Base-by-base conservation (phyloP, 2,888 invertebrate species). In the Celastrina argiolus region DNA sequence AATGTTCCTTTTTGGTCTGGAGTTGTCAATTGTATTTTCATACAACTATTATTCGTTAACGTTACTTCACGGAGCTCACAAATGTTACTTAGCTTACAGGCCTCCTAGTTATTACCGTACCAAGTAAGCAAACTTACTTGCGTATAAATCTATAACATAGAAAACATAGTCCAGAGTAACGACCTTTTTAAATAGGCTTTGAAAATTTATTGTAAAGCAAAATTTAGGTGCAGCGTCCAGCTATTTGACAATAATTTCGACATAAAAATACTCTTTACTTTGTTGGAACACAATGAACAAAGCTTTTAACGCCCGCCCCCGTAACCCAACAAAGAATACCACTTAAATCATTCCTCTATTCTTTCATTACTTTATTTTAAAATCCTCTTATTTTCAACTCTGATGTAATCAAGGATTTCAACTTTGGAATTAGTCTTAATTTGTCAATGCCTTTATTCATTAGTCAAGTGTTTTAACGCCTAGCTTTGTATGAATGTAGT, bases 301-400 rank as follows among this genome's bases (percentile, higher is more conserved):
- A 51, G 51, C 51, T 51, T 51, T 51, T 51, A 51, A 51, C 51
- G 22, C 51, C 51, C 22, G 51, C 22, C 51, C 51, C 51, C 51
- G 22, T 22, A 51, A 51, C 18, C 51, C 51, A 51, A 51, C 51
- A 51, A 51, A 51, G 51, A 51, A 51, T 22, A 51, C 51, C 22
- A 51, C 51, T 51, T 51, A 51, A 51, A 22, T 51, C 22, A 26
- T 51, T 51, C 10, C 51, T 51, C 51, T 51, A 51, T 51, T 51
- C 22, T 51, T 51, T 51, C 12, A 51, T 51, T 51, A 51, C 22
- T 51, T 51, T 51, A 51, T 51, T 26, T 22, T 1, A 51, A 51
- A 22, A 12, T 51, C 51, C 51, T 51, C 12, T 22, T 14, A 22
- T 51, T 51, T 12, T 7, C 0, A 45, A 8, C 18, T 0, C 18